Conservation (phyloP, 2,797 vertebrate species). For the Gastrophryne carolinensis region DNA sequence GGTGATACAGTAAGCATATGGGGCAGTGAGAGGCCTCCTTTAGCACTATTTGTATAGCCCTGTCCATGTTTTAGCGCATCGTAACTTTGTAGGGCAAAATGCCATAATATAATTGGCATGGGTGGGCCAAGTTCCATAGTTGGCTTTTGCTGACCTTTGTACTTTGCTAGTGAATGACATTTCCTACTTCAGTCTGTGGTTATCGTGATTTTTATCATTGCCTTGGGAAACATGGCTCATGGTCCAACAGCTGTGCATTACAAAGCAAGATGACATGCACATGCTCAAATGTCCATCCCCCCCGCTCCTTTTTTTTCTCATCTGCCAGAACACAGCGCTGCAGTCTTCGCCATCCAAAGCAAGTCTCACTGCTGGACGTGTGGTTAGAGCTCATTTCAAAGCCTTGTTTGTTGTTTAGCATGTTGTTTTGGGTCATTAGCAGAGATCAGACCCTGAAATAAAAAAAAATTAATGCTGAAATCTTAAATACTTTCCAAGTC, state of each 20-base stretch:
- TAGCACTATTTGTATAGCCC: too few species aligned
- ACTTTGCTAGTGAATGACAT: background rate
- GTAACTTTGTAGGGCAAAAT: too few species aligned
- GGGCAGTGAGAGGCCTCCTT: too few species aligned
- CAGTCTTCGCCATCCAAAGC: background rate
- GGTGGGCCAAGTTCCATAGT: too few species aligned
- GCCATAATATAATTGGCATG: too few species aligned
- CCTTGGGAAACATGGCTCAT: background rate
- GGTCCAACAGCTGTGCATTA: conserved; percentile 13
- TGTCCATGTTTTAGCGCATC: too few species aligned
- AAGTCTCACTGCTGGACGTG: background rate
- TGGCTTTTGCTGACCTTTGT: background rate
- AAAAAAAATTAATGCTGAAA: conserved; percentile 58
- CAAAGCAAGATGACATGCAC: background rate
- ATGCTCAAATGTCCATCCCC: background rate
- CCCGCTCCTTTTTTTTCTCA: conserved; percentile 7
- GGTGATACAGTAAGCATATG: too few species aligned
- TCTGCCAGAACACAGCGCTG: conserved; percentile 36
- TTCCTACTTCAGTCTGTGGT: background rate
- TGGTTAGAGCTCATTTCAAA: conserved; percentile 36
- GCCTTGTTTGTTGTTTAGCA: conserved; percentile 48
- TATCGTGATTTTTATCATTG: background rate
- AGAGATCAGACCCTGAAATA: conserved; percentile 65
- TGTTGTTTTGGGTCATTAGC: conserved; percentile 56
- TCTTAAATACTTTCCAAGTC: conserved; percentile 66